phyloP scores from a whole-genome alignment of 2,888 invertebrate genomes.

The Amblyjoppa fuscipennis region DNA sequence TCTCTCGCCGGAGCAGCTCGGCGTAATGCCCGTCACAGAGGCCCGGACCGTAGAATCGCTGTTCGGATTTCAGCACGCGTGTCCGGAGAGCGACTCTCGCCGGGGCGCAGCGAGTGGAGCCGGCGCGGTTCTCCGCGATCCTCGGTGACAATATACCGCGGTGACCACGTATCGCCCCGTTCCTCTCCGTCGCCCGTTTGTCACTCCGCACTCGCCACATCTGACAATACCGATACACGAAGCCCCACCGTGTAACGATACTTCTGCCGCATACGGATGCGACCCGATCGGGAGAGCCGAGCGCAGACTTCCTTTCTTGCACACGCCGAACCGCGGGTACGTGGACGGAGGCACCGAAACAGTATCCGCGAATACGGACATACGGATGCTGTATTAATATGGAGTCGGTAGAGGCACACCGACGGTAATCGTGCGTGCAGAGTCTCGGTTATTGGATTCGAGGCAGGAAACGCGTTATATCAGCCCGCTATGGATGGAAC shows the following conservation, averaged over 20 bases:
- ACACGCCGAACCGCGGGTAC: background rate
- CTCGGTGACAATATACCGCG: constrained; percentile 70
- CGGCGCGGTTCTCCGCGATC: constrained; percentile 39
- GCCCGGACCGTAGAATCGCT: constrained; percentile 34
- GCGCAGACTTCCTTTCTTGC: constrained; percentile 20
- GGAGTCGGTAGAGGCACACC: background rate
- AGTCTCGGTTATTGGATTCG: background rate
- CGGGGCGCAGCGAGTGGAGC: constrained; percentile 31
- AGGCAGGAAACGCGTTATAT: background rate
- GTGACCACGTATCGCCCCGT: constrained; percentile 50
- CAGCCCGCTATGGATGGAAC: too few relatives aligned
- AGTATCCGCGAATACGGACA: background rate
- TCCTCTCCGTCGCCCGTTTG: constrained; percentile 29
- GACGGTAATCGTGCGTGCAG: background rate
- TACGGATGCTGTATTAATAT: background rate
- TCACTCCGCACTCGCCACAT: constrained; percentile 56
- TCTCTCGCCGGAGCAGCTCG: constrained; percentile 16
- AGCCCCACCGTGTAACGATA: background rate
- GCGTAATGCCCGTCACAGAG: constrained; percentile 17
- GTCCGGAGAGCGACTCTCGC: constrained; percentile 59
- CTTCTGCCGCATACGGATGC: background rate
- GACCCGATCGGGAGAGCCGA: constrained; percentile 13
- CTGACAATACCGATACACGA: constrained; percentile 7
- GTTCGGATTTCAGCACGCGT: constrained; percentile 76
- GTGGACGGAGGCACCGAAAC: too few relatives aligned